Conservation (phyloP, 2,797 vertebrate genomes). For the Aotus griseimembra region DNA sequence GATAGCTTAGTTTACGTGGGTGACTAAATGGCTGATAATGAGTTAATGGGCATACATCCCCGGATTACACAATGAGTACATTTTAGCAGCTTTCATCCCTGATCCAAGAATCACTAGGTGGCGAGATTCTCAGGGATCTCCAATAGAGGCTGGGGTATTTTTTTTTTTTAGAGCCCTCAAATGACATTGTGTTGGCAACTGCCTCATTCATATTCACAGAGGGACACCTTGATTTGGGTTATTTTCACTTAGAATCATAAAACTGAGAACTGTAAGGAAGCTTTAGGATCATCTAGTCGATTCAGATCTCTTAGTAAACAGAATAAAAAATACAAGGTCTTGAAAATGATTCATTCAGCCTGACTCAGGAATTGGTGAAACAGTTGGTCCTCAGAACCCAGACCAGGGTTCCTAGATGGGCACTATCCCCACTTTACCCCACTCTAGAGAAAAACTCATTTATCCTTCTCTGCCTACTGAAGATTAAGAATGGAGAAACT, state of each 20-base stretch:
- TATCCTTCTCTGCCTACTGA: background rate
- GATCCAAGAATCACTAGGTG: slow-evolving; percentile 4
- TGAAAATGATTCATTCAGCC: background rate
- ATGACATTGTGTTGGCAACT: background rate
- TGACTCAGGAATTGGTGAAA: background rate
- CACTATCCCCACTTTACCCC: background rate
- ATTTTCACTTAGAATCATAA: background rate
- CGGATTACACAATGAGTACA: background rate
- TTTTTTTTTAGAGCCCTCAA: background rate
- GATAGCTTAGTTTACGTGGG: background rate
- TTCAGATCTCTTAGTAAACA: background rate
- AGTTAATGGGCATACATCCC: background rate
- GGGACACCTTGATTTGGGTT: background rate
- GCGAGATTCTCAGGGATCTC: slow-evolving; percentile 7
- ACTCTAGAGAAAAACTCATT: background rate
- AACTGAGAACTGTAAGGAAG: background rate
- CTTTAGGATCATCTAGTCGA: background rate
- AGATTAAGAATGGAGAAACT: background rate
- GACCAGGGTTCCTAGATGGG: background rate
- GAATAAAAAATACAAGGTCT: background rate
- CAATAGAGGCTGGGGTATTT: background rate
- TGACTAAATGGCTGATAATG: background rate
- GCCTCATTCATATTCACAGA: background rate
- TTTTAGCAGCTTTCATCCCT: background rate
- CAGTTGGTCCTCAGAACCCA: background rate